phyloP scores from a whole-genome alignment of 2,113 vertebrate species.

The Epinephelus fuscoguttatus region DNA sequence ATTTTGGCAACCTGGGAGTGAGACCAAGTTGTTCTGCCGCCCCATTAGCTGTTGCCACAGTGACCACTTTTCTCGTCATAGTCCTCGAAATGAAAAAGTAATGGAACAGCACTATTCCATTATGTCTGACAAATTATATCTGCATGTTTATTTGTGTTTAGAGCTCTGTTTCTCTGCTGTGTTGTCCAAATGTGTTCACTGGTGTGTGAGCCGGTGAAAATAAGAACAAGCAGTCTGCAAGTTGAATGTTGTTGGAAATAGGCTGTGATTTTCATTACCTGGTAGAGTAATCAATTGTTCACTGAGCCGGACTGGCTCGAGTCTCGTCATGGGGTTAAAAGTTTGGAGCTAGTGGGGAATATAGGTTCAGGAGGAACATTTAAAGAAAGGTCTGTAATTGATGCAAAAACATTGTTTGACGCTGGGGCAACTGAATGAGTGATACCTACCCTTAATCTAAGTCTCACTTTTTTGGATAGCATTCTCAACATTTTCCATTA shows the following conservation, averaged over 20 bases:
- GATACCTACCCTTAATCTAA: too few relatives aligned
- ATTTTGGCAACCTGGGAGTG: too few relatives aligned
- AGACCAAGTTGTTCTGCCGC: background rate
- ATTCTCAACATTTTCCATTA: too few relatives aligned
- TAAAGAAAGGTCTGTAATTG: background rate
- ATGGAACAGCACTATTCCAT: constrained; percentile 25
- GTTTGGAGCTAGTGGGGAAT: background rate
- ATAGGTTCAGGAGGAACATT: background rate
- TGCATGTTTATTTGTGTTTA: constrained; percentile 25
- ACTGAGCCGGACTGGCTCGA: background rate
- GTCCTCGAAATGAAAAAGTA: constrained; percentile 19
- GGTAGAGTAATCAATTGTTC: background rate
- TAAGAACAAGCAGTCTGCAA: background rate
- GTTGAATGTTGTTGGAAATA: background rate
- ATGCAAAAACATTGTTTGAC: background rate
- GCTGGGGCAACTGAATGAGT: background rate
- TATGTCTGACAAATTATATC: constrained; percentile 40
- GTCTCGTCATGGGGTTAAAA: background rate
- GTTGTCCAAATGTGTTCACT: background rate
- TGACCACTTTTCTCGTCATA: background rate
- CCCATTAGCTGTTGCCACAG: constrained; percentile 26
- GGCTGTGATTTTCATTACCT: background rate
- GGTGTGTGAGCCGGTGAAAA: constrained; percentile 5
- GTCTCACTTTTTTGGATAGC: too few relatives aligned
- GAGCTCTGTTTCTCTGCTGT: constrained; percentile 15